phyloP scores from a whole-genome alignment of 1,140 invertebrate genomes.

The Polyergus mexicanus region DNA sequence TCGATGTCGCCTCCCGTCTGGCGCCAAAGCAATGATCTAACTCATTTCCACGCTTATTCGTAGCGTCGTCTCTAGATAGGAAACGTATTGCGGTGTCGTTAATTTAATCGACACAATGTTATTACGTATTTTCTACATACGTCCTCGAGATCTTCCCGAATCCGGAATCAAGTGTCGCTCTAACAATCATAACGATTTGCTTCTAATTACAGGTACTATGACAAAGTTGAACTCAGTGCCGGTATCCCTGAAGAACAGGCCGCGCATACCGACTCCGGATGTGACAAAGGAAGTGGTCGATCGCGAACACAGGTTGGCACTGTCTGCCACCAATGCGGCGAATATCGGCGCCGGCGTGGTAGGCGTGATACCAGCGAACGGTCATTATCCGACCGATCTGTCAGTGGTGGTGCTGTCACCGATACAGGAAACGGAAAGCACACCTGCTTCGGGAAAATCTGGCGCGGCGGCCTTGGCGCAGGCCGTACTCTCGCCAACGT shows the following conservation, averaged over 20 bases:
- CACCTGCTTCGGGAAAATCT: constrained; percentile 89
- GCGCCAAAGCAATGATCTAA: constrained; percentile 42
- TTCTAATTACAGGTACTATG: constrained; percentile 85
- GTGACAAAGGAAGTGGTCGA: constrained; percentile 92
- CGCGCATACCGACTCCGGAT: constrained; percentile 94
- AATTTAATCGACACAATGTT: constrained; percentile 44
- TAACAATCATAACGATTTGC: constrained; percentile 31
- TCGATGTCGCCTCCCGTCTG: background rate
- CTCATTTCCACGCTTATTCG: constrained; percentile 47
- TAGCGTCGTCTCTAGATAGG: constrained; percentile 8
- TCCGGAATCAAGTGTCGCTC: background rate
- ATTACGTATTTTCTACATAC: constrained; percentile 22
- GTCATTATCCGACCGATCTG: constrained; percentile 88
- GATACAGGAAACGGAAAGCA: constrained; percentile 91
- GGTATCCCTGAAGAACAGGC: constrained; percentile 90
- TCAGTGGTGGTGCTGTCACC: constrained; percentile 92
- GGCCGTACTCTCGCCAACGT: constrained; percentile 89
- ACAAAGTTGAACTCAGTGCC: constrained; percentile 90
- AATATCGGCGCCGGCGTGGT: constrained; percentile 88
- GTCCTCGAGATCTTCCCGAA: constrained; percentile 37
- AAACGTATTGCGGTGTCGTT: constrained; percentile 16
- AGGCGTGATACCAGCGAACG: constrained; percentile 87
- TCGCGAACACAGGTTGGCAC: constrained; percentile 89
- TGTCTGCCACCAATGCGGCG: constrained; percentile 86
- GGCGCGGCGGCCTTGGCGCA: constrained; percentile 91